Evolutionary conservation across 2,797 vertebrate genomes (phyloP), one percentile per base, ranked within the genome.

Genomic region (Amazonetta brasiliensis): DNA sequence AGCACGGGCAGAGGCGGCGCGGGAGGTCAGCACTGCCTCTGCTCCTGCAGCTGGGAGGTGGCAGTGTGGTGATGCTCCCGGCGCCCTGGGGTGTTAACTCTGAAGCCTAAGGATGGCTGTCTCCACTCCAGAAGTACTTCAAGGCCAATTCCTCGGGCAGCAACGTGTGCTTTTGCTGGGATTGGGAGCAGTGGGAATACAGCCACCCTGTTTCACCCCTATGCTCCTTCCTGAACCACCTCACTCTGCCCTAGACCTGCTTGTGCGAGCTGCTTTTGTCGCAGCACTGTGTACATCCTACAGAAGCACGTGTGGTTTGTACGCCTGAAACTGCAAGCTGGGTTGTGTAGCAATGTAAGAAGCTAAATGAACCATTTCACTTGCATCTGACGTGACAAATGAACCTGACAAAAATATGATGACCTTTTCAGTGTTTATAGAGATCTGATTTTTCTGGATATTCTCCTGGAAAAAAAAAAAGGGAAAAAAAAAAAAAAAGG

Each of bases 271-370:
- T 71, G 72, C 16, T 89, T 85, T 85, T 81, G 48, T 28, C 0
- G 0, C 7, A n/a, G 58, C 20, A 76, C 67, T 66, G 14, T 5
- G 1, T 28, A 1, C 2, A 4, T 31, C 48, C 48, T 28, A 5
- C 17, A 46, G 46, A 21, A 64, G 6, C 26, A 26, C 2, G 0
- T 0, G 0, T 10, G n/a, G 8, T 35, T 92, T 2, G 0, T 14
- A 3, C 30, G 10, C 31, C 37, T 74, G 6, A 74, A 92, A 31
- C 17, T 60, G 4, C 20, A 26, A 1, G 3, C 39, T 82, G 20
- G 13, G 21, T 67, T 79, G 19, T 0, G 0, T 8, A n/a, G 37
- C 59, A 73, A 15, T 6, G 37, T 67, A 56, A 59, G 21, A 22
- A 74, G 14, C 56, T 63, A 44, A 84, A 63, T 3, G 18, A 90